Evolutionary conservation across 1,140 invertebrate genomes (phyloP).

Genomic region (Leptestheria dahalacensis): DNA sequence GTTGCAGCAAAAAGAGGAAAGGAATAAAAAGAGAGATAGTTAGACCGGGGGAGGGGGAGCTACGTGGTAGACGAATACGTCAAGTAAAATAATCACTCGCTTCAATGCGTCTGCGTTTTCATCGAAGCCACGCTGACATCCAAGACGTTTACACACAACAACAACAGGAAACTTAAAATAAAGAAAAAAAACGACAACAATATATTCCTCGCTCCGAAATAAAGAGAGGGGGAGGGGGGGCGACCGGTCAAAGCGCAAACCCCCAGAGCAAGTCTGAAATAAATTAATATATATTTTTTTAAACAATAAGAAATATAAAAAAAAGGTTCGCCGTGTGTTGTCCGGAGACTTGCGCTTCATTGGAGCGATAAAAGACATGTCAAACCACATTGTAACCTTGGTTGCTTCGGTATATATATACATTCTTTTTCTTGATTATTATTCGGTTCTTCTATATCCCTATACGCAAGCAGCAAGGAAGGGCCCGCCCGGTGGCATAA

Average conservation of each 20-base stretch:
- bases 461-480: too few relatives aligned
- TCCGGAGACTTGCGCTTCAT: slow-evolving; percentile 6
- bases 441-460: not conserved
- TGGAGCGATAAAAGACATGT: slow-evolving; percentile 13
- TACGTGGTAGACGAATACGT: not conserved
- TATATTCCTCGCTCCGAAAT: too few relatives aligned
- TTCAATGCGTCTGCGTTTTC: slow-evolving; percentile 6
- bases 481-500: too few relatives aligned
- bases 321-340: not conserved
- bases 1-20: not conserved
- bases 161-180: not conserved
- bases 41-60: not conserved
- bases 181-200: not conserved
- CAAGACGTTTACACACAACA: too few relatives aligned
- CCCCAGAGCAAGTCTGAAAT: too few relatives aligned
- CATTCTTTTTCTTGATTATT: not conserved
- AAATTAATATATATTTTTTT: too few relatives aligned
- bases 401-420: not conserved
- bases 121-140: not conserved
- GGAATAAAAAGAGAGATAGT: not conserved
- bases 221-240: too few relatives aligned
- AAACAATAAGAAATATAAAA: not conserved
- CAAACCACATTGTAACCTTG: slow-evolving; percentile 11
- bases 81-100: slow-evolving; percentile 6
- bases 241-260: too few relatives aligned